phyloP scores from a whole-genome alignment of 2,113 vertebrate genomes.

The Agapornis roseicollis region DNA sequence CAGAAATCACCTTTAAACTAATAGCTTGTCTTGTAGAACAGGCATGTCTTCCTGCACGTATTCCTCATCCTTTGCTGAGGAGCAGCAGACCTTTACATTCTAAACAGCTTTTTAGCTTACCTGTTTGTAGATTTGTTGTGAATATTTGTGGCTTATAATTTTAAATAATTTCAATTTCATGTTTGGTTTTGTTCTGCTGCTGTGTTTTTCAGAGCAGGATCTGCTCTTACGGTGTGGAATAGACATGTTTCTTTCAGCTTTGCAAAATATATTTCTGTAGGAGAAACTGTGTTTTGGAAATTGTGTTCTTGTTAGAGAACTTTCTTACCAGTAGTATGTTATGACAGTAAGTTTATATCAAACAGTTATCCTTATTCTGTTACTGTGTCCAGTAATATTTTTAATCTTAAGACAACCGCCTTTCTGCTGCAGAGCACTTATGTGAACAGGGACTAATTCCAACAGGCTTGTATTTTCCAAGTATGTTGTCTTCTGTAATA shows the following conservation, averaged over 20 bases:
- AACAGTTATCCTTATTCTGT: not conserved
- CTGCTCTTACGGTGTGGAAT: not conserved
- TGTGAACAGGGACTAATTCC: not conserved
- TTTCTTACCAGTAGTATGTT: not conserved
- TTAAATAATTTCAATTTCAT: not conserved
- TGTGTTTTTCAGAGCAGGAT: not conserved
- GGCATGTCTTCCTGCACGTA: not conserved
- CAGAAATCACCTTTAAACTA: not conserved
- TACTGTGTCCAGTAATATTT: not conserved
- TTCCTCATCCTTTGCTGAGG: not conserved
- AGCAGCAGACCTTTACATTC: not conserved
- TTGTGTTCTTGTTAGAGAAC: not conserved
- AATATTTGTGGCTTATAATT: not conserved
- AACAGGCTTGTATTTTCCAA: not conserved
- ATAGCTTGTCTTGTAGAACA: not conserved
- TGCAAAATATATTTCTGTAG: not conserved
- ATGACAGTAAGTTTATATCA: not conserved
- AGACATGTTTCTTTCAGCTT: not conserved
- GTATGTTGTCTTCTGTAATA: not conserved
- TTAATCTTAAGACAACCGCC: not conserved
- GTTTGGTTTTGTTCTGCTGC: not conserved
- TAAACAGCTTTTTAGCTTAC: not conserved
- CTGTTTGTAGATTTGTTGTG: not conserved
- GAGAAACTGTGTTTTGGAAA: not conserved
- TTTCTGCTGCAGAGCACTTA: not conserved